Percentiles rank a stretch among this genome's conserved stretches.
phyloP scores from a whole-genome alignment of 1,140 invertebrate species.

The Adelges cooleyi region DNA sequence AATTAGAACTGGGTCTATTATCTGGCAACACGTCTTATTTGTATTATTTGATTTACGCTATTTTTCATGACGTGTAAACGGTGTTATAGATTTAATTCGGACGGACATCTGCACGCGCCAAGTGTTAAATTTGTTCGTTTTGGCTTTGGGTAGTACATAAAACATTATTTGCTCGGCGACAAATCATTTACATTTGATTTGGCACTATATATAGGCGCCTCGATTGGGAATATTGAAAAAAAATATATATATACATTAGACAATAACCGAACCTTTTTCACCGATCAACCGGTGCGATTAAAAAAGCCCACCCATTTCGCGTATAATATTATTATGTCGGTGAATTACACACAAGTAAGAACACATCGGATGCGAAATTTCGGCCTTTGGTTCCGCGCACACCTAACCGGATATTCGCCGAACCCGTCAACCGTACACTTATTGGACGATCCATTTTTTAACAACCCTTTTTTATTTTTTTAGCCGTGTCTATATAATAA shows the following conservation, averaged over 20 bases:
- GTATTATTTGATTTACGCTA: too few species aligned
- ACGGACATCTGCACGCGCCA: background rate
- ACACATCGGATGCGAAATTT: background rate
- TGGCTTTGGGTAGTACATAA: background rate
- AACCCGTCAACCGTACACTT: conserved; percentile 20
- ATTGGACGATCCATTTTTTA: conserved; percentile 17
- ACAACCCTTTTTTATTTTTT: conserved; percentile 16
- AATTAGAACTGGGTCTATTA: too few species aligned
- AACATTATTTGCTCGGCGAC: background rate
- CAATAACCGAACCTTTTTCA: background rate
- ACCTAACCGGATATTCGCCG: background rate
- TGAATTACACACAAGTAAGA: conserved; percentile 5
- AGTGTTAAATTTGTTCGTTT: too few species aligned
- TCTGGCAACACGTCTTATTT: too few species aligned
- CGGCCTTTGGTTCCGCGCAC: background rate
- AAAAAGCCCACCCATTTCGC: too few species aligned
- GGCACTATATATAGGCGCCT: background rate
- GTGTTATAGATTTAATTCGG: too few species aligned
- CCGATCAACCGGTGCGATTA: too few species aligned
- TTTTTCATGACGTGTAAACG: too few species aligned
- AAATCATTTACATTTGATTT: conserved; percentile 17
- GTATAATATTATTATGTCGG: too few species aligned
- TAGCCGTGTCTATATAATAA: background rate
- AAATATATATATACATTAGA: too few species aligned
- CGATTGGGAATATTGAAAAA: background rate